phyloP scores from a whole-genome alignment of 1,140 invertebrate genomes.

The Stratiolaelaps scimitus region DNA sequence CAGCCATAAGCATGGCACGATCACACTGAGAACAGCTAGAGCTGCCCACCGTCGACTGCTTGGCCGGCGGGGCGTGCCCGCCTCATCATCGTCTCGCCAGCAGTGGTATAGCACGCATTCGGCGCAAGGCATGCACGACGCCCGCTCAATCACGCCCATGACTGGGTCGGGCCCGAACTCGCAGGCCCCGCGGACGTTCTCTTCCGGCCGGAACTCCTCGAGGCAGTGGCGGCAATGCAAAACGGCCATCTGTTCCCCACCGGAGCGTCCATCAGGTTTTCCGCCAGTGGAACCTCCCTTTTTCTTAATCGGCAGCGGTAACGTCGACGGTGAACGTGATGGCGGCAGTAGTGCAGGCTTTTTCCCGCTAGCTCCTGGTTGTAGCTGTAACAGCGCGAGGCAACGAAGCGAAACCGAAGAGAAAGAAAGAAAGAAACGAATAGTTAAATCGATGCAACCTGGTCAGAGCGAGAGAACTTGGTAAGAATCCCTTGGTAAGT shows the following conservation, averaged over 20 bases:
- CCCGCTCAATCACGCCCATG: slow-evolving; percentile 60
- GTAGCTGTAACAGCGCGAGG: slow-evolving; percentile 36
- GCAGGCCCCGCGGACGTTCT: slow-evolving; percentile 67
- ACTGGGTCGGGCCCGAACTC: slow-evolving; percentile 75
- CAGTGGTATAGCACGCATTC: slow-evolving; percentile 83
- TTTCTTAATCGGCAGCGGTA: slow-evolving; percentile 53
- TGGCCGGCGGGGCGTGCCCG: slow-evolving; percentile 45
- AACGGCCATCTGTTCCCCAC: slow-evolving; percentile 34
- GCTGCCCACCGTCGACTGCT: slow-evolving; percentile 61
- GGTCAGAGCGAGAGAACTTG: too few species aligned
- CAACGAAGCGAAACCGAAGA: too few species aligned
- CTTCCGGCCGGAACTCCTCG: slow-evolving; percentile 51
- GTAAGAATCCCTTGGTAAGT: too few species aligned
- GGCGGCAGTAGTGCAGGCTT: slow-evolving; percentile 41
- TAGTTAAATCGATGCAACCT: too few species aligned
- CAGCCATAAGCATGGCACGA: slow-evolving; percentile 84
- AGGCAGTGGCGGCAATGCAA: slow-evolving; percentile 44
- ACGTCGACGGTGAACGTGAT: slow-evolving; percentile 32
- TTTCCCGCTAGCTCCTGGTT: slow-evolving; percentile 50
- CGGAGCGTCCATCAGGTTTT: slow-evolving; percentile 31
- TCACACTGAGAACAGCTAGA: slow-evolving; percentile 63
- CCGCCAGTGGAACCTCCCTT: slow-evolving; percentile 42
- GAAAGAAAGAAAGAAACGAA: too few species aligned
- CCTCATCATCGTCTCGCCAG: slow-evolving; percentile 62
- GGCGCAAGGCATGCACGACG: slow-evolving; percentile 63